Conservation (phyloP, 2,113 vertebrate genomes). For the Platycercus adscitus region DNA sequence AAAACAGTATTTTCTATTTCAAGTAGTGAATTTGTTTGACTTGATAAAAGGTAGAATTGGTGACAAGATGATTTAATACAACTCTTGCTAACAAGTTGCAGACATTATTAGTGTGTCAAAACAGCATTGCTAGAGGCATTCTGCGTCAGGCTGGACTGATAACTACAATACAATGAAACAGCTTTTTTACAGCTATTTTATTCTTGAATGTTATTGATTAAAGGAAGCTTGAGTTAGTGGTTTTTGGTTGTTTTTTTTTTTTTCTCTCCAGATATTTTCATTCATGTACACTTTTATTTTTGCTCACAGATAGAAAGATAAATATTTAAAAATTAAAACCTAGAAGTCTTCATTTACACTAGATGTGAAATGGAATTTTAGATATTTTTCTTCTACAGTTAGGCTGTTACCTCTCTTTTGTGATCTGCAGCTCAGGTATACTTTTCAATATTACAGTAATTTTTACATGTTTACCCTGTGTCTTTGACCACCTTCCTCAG, state of each 20-base stretch:
- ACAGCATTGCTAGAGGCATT: conserved; percentile 23
- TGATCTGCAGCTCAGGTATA: neutral
- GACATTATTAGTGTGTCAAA: conserved; percentile 37
- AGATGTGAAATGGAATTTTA: neutral
- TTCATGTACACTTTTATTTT: neutral
- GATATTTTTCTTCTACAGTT: neutral
- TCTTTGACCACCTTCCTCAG: neutral
- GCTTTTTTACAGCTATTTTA: neutral
- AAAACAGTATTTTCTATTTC: neutral
- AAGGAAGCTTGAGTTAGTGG: neutral
- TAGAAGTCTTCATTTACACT: neutral
- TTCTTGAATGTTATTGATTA: neutral
- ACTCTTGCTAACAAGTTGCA: conserved; percentile 57
- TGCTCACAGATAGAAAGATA: neutral
- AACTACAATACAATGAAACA: neutral
- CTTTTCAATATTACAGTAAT: neutral
- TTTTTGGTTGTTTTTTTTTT: neutral
- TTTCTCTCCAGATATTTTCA: neutral
- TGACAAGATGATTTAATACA: conserved; percentile 57
- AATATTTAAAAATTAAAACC: neutral
- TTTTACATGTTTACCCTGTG: neutral
- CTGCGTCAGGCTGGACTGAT: conserved; percentile 14
- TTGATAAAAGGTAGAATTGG: conserved; percentile 17
- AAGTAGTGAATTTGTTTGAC: conserved; percentile 24
- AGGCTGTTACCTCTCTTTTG: neutral